Base-by-base conservation (phyloP, 2,113 vertebrate species). In the Nesoenas mayeri region DNA sequence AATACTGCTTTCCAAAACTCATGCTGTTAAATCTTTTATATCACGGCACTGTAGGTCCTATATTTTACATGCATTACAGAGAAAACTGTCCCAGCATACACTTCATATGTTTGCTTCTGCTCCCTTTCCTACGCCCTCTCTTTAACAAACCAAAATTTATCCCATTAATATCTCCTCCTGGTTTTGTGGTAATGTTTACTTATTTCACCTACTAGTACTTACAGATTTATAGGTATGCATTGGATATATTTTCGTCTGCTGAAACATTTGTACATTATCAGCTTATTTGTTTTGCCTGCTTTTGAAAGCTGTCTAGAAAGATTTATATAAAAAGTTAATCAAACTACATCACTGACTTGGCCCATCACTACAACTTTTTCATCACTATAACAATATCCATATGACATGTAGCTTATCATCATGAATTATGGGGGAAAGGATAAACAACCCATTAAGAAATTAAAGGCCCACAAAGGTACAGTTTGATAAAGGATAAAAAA, bases 401-500 rank as follows among this genome's bases (percentile, higher is more conserved):
- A 18, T 83, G 88, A 85, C 61, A 72, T 71, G 70, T 80, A 95
- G 79, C 89, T 96, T 91, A 95, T 81, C 88, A 89, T 40, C 75
- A 88, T 85, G 66, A 89, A 94, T 96, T 97, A 82, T 88, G 73
- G 71, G 78, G 58, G 83, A 92, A 96, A 96, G 81, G 67, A 93
- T 95, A 97, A 97, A 97, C 95, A 95, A 96, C 88, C 88, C 85
- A 94, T 96, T 94, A 93, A 96, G 95, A 95, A 96, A 96, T 97
- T 95, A 97, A 96, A 89, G 88, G 79, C 92, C 83, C 95, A 96
- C 89, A 95, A 97, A 97, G 78, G 88, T 96, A 62, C 88, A 93
- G 94, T 96, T 98, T 96, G 92, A 85, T 92, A 97, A 97, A 95
- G 82, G 79, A 96, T 96, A 93, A 84, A 97, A 97, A 93, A 69